Evolutionary conservation across 2,797 vertebrate species (phyloP), one percentile per base, ranked within the genome.

Genomic region (Cryptoprocta ferox): DNA sequence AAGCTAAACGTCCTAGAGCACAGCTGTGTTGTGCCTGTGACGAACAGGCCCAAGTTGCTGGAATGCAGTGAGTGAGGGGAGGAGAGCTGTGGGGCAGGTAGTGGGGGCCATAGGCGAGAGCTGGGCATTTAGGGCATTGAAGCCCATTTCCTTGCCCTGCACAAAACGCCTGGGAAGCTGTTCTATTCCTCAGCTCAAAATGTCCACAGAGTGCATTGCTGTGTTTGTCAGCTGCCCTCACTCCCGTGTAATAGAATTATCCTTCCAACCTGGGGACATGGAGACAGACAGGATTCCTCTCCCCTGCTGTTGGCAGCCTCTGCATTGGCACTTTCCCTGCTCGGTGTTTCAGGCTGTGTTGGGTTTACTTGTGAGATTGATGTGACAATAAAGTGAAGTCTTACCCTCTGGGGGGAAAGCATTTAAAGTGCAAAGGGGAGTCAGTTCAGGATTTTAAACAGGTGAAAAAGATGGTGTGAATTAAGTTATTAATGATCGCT

Each of bases 331-430:
- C 84, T 97, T 97, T 97, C 98, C 97, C 96, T 90, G 96, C 96
- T 97, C 86, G 84, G 97, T 98, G 95, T 98, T 98, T 98, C 96
- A 96, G 97, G 79, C 94, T 97, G 96, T 98, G 96, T 83, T 97
- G 79, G 94, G 97, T 93, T 93, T 97, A 96, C 98, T 76, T 98
- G 98, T 98, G 68, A 98, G 96, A 97, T 76, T 92, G 86, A 97
- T 97, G 21, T 93, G 97, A 89, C 94, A 98, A 98, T 98, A 98
- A 98, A 98, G 96, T 95, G 53, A 71, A 94, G 89, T 65, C 48
- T 45, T 94, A 81, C 91, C 76, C n/a, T 96, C 95, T 96, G 39
- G 30, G 30, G 65, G 65, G 28, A 37, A 71, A 48, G 30, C 21
- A 37, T 87, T 61, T 65, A 30, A 61, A 50, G 84, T 39, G n/a